Percentiles rank a stretch among this genome's conserved stretches.
Evolutionary conservation across 64 coral and sea anemone species (phyloP).

Genomic region (Montipora efflorescens): DNA sequence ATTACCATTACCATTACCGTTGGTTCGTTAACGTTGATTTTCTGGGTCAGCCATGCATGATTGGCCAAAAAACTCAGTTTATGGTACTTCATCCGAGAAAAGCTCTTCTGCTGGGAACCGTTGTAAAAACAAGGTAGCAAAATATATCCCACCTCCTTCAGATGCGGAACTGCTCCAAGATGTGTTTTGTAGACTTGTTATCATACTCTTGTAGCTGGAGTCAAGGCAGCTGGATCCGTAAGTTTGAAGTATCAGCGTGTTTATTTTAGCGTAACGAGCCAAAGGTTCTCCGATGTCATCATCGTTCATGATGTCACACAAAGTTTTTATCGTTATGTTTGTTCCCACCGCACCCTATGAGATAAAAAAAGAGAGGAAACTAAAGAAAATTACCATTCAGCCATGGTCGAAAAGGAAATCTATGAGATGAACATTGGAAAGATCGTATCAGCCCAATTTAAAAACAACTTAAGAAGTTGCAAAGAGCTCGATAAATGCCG

Average conservation of each 20-base stretch:
- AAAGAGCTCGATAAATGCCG: too few species aligned
- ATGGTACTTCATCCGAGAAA: too few species aligned
- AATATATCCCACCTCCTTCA: conserved; percentile 82
- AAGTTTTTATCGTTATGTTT: conserved; percentile 91
- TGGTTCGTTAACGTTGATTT: too few species aligned
- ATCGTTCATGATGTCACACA: conserved; percentile 96
- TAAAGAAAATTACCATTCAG: background rate
- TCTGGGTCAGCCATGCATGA: too few species aligned
- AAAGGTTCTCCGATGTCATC: conserved; percentile 73
- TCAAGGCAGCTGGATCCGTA: conserved; percentile 85
- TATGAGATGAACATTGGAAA: too few species aligned
- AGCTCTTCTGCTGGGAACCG: too few species aligned
- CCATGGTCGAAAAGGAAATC: too few species aligned
- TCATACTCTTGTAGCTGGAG: conserved; percentile 71
- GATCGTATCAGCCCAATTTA: too few species aligned
- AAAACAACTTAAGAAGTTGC: too few species aligned
- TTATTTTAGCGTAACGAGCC: conserved; percentile 84
- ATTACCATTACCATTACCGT: too few species aligned
- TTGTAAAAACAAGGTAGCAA: too few species aligned
- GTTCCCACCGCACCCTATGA: conserved; percentile 87
- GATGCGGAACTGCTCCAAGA: conserved; percentile 91
- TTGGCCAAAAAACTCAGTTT: too few species aligned
- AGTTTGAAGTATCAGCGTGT: conserved; percentile 85
- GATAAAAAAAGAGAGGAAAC: background rate
- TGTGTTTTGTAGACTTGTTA: conserved; percentile 70